A percentile compares a stretch with the other conserved stretches of the same genome.
Conservation (phyloP, 2,113 vertebrate species). For the Scolopax mira region DNA sequence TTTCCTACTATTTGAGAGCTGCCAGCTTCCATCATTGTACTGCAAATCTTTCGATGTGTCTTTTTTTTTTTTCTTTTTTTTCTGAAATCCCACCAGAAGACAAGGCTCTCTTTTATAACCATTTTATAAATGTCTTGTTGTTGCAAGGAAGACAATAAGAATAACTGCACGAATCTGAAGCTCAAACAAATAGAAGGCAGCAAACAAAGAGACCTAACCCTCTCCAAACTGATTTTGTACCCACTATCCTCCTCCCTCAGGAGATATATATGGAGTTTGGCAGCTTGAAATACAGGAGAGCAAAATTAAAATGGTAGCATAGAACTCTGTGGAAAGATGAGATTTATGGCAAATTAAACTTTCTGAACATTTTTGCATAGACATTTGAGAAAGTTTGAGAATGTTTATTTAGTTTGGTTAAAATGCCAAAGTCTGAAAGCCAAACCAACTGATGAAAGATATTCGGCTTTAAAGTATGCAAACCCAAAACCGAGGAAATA, state of each 20-base stretch:
- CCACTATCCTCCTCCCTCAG: neutral
- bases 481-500: neutral
- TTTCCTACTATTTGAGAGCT: constrained; percentile 14
- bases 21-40: neutral
- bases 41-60: neutral
- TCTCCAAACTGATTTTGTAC: neutral
- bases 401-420: neutral
- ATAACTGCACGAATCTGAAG: neutral
- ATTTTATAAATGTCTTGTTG: neutral
- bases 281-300: neutral
- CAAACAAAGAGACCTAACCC: neutral
- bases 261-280: neutral
- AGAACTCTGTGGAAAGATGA: neutral
- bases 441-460: constrained; percentile 1
- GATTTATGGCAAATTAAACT: neutral
- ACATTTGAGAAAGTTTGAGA: neutral
- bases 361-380: neutral
- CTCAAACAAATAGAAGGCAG: neutral
- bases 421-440: neutral
- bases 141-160: constrained; percentile 1
- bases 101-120: neutral
- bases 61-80: neutral
- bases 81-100: neutral
- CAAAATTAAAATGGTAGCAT: neutral
- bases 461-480: neutral